Evolutionary conservation across 2,888 invertebrate genomes (phyloP).

Genomic region (Syritta pipiens): DNA sequence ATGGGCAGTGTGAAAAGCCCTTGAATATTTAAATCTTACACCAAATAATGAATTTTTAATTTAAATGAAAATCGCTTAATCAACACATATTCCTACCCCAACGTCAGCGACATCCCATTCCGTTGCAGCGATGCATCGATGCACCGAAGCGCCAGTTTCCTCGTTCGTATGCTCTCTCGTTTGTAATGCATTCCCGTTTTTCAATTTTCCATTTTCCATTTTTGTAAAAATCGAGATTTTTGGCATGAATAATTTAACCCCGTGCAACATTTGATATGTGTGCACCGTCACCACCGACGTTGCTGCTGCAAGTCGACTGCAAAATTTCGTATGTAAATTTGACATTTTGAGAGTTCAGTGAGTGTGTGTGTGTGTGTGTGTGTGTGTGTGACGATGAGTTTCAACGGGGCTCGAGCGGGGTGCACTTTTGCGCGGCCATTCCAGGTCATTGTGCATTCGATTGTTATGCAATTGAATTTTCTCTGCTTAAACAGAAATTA

Average conservation of each 20-base stretch:
- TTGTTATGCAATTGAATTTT: constrained; percentile 61
- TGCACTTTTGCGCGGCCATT: constrained; percentile 28
- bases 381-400: constrained; percentile 29
- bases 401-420: constrained; percentile 19
- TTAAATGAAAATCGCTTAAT: constrained; percentile 70
- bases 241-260: constrained; percentile 66
- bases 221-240: constrained; percentile 62
- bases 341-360: constrained; percentile 61
- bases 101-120: background rate
- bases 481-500: constrained; percentile 23
- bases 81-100: constrained; percentile 45
- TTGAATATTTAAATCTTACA: constrained; percentile 69
- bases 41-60: constrained; percentile 69
- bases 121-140: background rate
- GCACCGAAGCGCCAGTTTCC: background rate
- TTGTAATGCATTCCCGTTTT: constrained; percentile 33
- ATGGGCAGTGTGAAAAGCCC: constrained; percentile 54
- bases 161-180: background rate
- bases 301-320: constrained; percentile 42
- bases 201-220: constrained; percentile 64
- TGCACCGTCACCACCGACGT: constrained; percentile 33
- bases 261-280: constrained; percentile 62
- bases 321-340: constrained; percentile 61
- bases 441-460: constrained; percentile 61
- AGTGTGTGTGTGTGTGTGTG: constrained; percentile 25